Percentiles rank a stretch among this genome's conserved stretches.
Evolutionary conservation across 35 echinoderm and acorn worm genomes (phyloP).

Genomic region (Apostichopus californicus): DNA sequence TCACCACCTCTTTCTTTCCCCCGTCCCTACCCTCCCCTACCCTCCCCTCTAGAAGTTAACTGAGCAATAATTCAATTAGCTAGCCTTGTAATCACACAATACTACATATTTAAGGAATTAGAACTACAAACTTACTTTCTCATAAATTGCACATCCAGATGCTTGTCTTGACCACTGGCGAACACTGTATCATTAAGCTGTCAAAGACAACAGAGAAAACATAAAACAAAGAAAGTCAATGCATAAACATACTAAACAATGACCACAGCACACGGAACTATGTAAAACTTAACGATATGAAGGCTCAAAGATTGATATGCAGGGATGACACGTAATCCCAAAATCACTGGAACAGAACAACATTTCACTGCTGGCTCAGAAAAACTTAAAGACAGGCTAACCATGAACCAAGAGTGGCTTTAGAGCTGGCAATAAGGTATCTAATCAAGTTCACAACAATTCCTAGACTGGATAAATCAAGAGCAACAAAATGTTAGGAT

Average conservation of each 20-base stretch:
- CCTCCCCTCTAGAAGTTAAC: too few relatives aligned
- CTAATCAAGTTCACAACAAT: background rate
- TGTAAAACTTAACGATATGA: background rate
- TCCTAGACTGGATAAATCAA: too few relatives aligned
- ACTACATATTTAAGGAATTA: too few relatives aligned
- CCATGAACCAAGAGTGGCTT: background rate
- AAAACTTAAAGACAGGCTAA: too few relatives aligned
- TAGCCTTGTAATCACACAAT: too few relatives aligned
- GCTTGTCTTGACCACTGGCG: slow-evolving; percentile 84
- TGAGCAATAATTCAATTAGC: too few relatives aligned
- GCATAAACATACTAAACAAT: background rate
- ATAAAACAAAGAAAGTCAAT: background rate
- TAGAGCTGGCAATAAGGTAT: background rate
- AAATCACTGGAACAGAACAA: too few relatives aligned
- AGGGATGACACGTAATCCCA: too few relatives aligned
- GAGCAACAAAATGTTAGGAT: too few relatives aligned
- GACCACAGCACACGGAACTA: background rate
- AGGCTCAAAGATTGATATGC: background rate
- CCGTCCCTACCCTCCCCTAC: too few relatives aligned
- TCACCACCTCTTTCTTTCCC: too few relatives aligned
- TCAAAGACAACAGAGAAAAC: slow-evolving; percentile 1
- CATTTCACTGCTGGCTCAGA: too few relatives aligned
- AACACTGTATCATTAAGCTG: slow-evolving; percentile 91
- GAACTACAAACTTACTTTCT: slow-evolving; percentile 68
- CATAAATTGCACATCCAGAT: slow-evolving; percentile 84